Evolutionary conservation across 2,888 invertebrate species (phyloP), one percentile per base, ranked within the genome.

Genomic region (Taenaris catops): DNA sequence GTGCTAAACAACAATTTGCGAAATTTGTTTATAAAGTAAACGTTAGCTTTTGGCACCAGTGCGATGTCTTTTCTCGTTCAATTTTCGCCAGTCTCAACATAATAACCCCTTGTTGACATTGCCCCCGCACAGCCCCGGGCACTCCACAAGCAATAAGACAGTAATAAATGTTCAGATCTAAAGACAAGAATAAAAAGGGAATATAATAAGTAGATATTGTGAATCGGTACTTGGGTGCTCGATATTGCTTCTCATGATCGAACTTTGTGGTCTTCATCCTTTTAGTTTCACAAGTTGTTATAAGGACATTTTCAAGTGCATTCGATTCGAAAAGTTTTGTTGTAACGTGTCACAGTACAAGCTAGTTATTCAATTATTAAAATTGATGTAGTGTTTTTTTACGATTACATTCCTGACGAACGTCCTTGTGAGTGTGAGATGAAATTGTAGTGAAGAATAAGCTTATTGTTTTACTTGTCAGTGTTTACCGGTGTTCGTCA

Each of bases 101-200:
- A 84, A 84, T 83, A 84, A 83, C 73, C 70, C 69, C 70, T 73
- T 75, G 81, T 80, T 79, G 76, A 76, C 74, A 71, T 51, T 54
- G 65, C 63, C 70, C 75, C 68, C 63, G 58, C 58, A 46, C 65
- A 64, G 70, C 73, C 69, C 60, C 53, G 60, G 74, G 71, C 78
- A 70, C 73, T 80, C 64, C 69, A 70, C 79, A 67, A 75, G 75
- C 81, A 83, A 83, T 84, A 83, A 83, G 79, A 75, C 69, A 73
- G 83, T 84, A 83, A 84, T 84, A 83, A 84, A 84, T 81, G 83
- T 76, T 83, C 75, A 60, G 73, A 67, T 70, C 70, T 60, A 66
- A 74, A 79, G 74, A 70, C 63, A 71, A 65, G 68, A 74, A 71
- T 67, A 72, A 79, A 79, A 80, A 72, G 53, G n/a, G 63, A 64